phyloP scores from a whole-genome alignment of 1,140 invertebrate species.

The Aphelenchoides fujianensis region DNA sequence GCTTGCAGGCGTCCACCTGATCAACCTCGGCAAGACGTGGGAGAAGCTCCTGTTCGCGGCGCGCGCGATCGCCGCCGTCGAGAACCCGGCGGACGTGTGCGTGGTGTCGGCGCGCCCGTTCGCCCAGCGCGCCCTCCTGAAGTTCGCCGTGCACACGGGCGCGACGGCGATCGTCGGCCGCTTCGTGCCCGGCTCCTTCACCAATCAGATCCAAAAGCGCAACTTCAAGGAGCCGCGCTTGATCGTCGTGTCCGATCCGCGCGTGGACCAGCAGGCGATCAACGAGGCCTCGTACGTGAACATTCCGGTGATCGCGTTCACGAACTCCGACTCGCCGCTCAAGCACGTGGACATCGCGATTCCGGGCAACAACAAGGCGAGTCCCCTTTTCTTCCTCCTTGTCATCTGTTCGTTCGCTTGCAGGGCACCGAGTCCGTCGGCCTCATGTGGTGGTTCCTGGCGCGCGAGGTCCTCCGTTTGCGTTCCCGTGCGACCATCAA shows the following conservation, averaged over 20 bases:
- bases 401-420: neutral
- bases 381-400: neutral
- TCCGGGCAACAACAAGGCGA: slow-evolving; percentile 93
- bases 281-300: slow-evolving; percentile 99
- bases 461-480: slow-evolving; percentile 6
- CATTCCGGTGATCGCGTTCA: slow-evolving; percentile 97
- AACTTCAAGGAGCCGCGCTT: slow-evolving; percentile 96
- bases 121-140: slow-evolving; percentile 93
- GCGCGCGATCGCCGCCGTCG: slow-evolving; percentile 93
- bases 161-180: slow-evolving; percentile 96
- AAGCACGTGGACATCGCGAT: slow-evolving; percentile 97
- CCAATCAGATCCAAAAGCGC: slow-evolving; percentile 62
- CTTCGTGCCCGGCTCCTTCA: slow-evolving; percentile 85
- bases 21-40: slow-evolving; percentile 94
- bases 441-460: slow-evolving; percentile 7
- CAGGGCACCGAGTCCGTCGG: slow-evolving; percentile 4
- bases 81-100: slow-evolving; percentile 91
- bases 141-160: slow-evolving; percentile 93
- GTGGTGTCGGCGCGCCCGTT: slow-evolving; percentile 91
- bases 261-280: slow-evolving; percentile 92
- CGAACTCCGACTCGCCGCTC: slow-evolving; percentile 90
- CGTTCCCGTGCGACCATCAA: neutral
- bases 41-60: slow-evolving; percentile 95
- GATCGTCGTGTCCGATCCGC: slow-evolving; percentile 90
- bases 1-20: slow-evolving; percentile 76